Conservation (phyloP, 2,888 invertebrate species). For the Lochmaea crataegi region DNA sequence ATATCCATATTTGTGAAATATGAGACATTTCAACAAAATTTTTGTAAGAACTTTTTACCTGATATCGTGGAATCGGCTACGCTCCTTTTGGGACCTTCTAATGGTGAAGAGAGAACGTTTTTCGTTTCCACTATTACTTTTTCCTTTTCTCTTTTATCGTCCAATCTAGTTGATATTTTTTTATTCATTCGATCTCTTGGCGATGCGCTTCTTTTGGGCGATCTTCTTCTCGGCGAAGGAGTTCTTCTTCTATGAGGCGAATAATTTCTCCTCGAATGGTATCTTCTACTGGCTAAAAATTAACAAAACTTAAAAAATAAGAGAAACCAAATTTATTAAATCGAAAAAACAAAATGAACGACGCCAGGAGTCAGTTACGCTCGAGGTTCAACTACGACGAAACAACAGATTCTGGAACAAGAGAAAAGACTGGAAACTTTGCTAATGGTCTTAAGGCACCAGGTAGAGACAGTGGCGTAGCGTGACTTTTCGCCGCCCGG, state of each 20-base stretch:
- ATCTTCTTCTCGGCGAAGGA: conserved; percentile 43
- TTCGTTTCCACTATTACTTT: conserved; percentile 13
- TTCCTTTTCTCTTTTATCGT: conserved; percentile 8
- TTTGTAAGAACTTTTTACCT: not conserved
- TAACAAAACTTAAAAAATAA: not conserved
- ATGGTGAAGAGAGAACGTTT: conserved; percentile 55
- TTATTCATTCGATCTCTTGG: conserved; percentile 27
- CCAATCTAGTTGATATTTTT: conserved; percentile 7
- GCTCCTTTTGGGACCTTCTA: conserved; percentile 64
- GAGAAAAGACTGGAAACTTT: too few species aligned
- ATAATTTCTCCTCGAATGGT: conserved; percentile 26
- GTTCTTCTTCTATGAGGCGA: conserved; percentile 37
- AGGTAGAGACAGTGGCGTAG: too few species aligned
- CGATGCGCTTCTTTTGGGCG: conserved; percentile 43
- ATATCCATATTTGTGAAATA: too few species aligned
- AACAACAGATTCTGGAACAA: too few species aligned
- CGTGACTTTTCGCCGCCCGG: too few species aligned
- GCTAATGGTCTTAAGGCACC: too few species aligned
- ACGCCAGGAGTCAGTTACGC: too few species aligned
- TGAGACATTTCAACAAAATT: too few species aligned
- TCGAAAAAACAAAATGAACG: too few species aligned
- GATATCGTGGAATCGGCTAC: conserved; percentile 68
- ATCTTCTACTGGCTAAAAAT: conserved; percentile 25
- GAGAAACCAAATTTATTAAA: not conserved
- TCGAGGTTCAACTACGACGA: too few species aligned